These are phyloP conservation scores for Digitonthophagus gazella DNA, from an alignment of 2,888 invertebrate genomes.

Conservation along the genomic window DNA sequence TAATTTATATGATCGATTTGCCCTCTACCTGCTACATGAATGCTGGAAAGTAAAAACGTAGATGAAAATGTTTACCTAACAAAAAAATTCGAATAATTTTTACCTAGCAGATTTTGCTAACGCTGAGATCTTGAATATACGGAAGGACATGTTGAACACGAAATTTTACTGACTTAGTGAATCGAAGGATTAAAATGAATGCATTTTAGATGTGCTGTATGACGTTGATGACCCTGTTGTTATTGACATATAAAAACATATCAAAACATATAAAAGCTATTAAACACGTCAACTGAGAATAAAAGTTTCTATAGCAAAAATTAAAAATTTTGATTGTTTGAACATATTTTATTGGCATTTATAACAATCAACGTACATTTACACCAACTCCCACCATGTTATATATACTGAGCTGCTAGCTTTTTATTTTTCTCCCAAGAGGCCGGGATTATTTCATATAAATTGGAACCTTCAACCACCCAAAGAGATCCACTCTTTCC, in stretches of 20 bases:
- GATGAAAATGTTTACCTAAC: background rate
- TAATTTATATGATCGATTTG: background rate
- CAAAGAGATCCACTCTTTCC: conserved; percentile 44
- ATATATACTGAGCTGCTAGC: conserved; percentile 37
- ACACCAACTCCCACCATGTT: background rate
- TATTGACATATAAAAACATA: background rate
- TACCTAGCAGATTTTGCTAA: background rate
- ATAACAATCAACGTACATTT: conserved; percentile 10
- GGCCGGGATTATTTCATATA: conserved; percentile 38
- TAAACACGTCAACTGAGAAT: too few relatives aligned
- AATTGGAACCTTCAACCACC: conserved; percentile 44
- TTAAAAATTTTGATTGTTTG: background rate
- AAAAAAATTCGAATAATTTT: background rate
- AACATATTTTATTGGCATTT: background rate
- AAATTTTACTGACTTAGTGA: background rate
- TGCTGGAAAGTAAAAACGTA: background rate
- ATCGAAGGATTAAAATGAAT: background rate
- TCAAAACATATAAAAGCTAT: background rate
- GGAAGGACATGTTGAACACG: background rate
- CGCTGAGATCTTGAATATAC: background rate
- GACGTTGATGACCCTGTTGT: background rate
- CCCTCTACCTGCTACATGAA: background rate
- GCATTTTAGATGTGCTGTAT: background rate
- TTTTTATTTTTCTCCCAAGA: conserved; percentile 35
- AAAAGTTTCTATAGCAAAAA: too few relatives aligned